Percentiles rank a stretch among this genome's conserved stretches.
These are phyloP conservation scores for Pristis pectinata DNA, from an alignment of 2,797 vertebrate species.

Conservation along the genomic window DNA sequence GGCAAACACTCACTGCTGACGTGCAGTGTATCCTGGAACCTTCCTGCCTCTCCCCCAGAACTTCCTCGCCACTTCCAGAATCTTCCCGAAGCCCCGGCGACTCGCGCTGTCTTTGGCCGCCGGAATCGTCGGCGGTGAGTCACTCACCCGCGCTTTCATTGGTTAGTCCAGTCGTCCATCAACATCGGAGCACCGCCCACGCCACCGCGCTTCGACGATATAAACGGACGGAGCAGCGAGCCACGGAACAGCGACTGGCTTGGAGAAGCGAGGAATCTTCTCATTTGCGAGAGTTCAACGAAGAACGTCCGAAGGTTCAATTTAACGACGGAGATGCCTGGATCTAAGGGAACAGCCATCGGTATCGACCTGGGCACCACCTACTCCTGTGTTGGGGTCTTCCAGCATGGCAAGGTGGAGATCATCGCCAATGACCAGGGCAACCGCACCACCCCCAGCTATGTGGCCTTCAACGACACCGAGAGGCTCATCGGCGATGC, in stretches of 20 bases:
- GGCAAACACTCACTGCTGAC: too few relatives aligned
- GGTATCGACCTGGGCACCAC: background rate
- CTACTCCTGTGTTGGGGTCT: background rate
- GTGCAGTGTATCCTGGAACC: background rate
- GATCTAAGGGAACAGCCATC: background rate
- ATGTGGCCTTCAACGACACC: constrained; percentile 58
- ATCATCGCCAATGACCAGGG: constrained; percentile 38
- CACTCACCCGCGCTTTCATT: background rate
- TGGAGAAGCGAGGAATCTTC: background rate
- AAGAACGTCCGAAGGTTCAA: too few relatives aligned
- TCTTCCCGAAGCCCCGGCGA: background rate
- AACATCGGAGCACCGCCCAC: background rate
- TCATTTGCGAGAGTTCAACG: background rate
- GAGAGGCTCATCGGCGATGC: constrained; percentile 50
- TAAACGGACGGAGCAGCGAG: background rate
- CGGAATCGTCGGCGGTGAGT: background rate
- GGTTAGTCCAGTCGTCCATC: background rate
- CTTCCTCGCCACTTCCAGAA: background rate
- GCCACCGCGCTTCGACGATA: background rate
- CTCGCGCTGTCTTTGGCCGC: background rate
- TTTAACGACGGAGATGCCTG: background rate
- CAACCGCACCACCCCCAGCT: constrained; percentile 76
- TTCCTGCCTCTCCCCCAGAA: background rate
- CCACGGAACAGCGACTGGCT: background rate
- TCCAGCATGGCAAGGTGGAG: constrained; percentile 2